phyloP scores from a whole-genome alignment of 1,140 invertebrate genomes.

The Dufourea novaeangliae region DNA sequence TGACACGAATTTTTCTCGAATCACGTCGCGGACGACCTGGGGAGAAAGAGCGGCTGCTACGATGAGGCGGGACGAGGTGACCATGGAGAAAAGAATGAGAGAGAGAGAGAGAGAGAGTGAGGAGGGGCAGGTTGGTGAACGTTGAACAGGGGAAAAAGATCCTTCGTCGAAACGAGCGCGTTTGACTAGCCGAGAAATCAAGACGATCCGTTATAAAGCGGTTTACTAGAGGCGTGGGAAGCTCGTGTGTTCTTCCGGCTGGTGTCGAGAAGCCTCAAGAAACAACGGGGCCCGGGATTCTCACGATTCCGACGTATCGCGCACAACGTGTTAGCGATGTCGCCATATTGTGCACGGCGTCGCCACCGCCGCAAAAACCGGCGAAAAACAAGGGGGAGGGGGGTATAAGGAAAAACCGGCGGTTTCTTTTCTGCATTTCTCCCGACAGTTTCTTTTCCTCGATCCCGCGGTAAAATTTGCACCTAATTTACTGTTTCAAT shows the following conservation, averaged over 20 bases:
- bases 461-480: conserved; percentile 25
- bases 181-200: conserved; percentile 63
- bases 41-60: too few relatives aligned
- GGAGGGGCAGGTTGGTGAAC: not conserved
- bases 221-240: conserved; percentile 77
- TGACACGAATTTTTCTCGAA: conserved; percentile 49
- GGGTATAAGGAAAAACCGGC: conserved; percentile 2
- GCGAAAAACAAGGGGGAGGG: too few relatives aligned
- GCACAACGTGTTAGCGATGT: conserved; percentile 45
- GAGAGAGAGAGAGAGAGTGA: not conserved
- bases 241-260: conserved; percentile 74
- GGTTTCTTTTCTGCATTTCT: conserved; percentile 14
- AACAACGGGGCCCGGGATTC: conserved; percentile 72
- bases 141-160: not conserved
- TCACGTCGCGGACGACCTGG: not conserved
- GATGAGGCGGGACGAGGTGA: too few relatives aligned
- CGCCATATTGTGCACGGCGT: conserved; percentile 41
- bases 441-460: not conserved
- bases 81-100: not conserved
- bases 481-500: conserved; percentile 47
- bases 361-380: not conserved
- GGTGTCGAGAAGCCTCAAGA: conserved; percentile 55
- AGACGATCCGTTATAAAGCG: conserved; percentile 78
- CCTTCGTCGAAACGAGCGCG: conserved; percentile 55
- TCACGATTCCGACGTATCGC: conserved; percentile 77